phyloP scores from a whole-genome alignment of 1,140 invertebrate genomes.

The Heliconius himera region DNA sequence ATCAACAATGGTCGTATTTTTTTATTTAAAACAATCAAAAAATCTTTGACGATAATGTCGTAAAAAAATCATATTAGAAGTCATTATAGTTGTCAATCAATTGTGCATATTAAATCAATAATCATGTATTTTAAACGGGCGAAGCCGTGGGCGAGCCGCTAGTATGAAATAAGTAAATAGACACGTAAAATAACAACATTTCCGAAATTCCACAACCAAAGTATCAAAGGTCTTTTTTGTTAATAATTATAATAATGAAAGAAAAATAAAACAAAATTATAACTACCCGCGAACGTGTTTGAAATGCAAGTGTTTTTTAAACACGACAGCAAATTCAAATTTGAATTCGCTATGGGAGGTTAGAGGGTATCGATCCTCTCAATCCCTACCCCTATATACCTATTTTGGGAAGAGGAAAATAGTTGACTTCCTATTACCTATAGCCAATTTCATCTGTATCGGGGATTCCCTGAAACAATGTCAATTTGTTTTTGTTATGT shows the following conservation, averaged over 20 bases:
- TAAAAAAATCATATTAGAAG: too few relatives aligned
- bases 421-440: constrained; percentile 12
- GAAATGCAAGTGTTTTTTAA: constrained; percentile 45
- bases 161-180: not conserved
- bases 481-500: constrained; percentile 7
- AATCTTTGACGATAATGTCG: too few relatives aligned
- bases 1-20: too few relatives aligned
- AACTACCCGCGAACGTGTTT: constrained; percentile 39
- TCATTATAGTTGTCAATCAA: too few relatives aligned
- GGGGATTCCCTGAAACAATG: constrained; percentile 9
- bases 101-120: too few relatives aligned
- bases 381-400: too few relatives aligned
- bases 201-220: not conserved
- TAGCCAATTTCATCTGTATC: constrained; percentile 13
- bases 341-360: constrained; percentile 34
- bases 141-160: too few relatives aligned
- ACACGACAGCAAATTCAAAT: constrained; percentile 57
- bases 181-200: not conserved
- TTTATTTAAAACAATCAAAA: too few relatives aligned
- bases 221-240: not conserved
- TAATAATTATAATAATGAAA: constrained; percentile 4
- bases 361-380: not conserved
- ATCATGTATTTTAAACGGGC: too few relatives aligned
- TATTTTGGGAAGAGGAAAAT: constrained; percentile 11
- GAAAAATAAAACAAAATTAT: constrained; percentile 42